phyloP scores from a whole-genome alignment of 2,797 vertebrate genomes.

The Halcyon chelicuti region DNA sequence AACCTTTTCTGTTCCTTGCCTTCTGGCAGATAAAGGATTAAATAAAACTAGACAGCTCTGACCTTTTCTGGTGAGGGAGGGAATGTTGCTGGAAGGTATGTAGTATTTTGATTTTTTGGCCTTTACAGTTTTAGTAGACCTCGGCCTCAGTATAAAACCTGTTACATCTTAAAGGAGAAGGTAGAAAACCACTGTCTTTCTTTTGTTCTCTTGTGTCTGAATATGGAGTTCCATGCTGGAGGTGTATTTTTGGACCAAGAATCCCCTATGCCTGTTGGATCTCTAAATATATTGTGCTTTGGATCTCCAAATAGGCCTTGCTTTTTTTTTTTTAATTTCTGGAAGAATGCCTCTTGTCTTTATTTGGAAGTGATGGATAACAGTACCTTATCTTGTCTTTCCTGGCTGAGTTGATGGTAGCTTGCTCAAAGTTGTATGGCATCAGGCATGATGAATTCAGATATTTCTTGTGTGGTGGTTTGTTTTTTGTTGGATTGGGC shows the following conservation, averaged over 20 bases:
- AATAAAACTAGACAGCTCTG: background rate
- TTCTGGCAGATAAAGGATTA: background rate
- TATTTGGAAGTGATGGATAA: background rate
- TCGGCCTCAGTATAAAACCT: background rate
- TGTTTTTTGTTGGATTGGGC: background rate
- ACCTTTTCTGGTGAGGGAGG: background rate
- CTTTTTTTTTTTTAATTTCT: background rate
- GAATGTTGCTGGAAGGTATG: background rate
- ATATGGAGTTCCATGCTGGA: background rate
- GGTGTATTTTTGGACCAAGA: background rate
- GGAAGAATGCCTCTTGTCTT: background rate
- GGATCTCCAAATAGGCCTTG: background rate
- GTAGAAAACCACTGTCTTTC: background rate
- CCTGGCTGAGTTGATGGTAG: background rate
- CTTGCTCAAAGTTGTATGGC: background rate
- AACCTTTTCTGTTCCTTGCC: background rate
- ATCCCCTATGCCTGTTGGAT: background rate
- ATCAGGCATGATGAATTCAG: background rate
- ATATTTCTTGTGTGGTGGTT: background rate
- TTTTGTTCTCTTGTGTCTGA: background rate
- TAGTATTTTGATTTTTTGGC: background rate
- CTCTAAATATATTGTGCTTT: background rate
- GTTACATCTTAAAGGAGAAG: background rate
- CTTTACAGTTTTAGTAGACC: background rate
- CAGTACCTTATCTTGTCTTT: background rate